Conservation (phyloP, 2,113 vertebrate genomes). For the Seriola dumerili region DNA sequence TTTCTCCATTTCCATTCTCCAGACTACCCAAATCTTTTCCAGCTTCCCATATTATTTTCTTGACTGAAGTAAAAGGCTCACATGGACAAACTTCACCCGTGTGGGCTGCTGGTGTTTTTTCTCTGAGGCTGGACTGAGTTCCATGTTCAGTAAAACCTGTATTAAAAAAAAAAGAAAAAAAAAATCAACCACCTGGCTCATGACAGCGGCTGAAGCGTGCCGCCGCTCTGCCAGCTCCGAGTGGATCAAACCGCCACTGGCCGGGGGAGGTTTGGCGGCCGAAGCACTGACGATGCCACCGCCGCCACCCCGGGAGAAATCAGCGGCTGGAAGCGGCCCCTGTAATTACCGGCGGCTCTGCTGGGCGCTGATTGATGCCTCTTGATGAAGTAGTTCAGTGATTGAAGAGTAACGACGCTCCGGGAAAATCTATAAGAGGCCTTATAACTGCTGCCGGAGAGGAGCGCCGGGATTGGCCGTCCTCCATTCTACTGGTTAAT, state of each 20-base stretch:
- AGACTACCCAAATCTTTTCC: too few relatives aligned
- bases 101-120: not conserved
- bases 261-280: conserved; percentile 27
- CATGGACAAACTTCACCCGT: not conserved
- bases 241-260: conserved; percentile 37
- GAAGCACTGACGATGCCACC: not conserved
- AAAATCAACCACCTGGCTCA: conserved; percentile 9
- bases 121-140: conserved; percentile 7
- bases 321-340: conserved; percentile 68
- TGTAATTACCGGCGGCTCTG: conserved; percentile 73
- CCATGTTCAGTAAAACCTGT: not conserved
- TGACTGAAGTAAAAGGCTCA: too few relatives aligned
- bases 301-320: conserved; percentile 65
- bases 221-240: conserved; percentile 34
- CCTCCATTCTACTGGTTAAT: conserved; percentile 66
- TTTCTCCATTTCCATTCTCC: too few relatives aligned
- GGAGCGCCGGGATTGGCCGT: conserved; percentile 53
- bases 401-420: conserved; percentile 78
- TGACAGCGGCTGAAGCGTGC: not conserved
- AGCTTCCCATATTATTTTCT: too few relatives aligned
- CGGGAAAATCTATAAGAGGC: conserved; percentile 76
- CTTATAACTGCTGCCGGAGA: conserved; percentile 59
- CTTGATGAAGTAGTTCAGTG: conserved; percentile 79
- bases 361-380: conserved; percentile 71
- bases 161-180: not conserved